phyloP scores from a whole-genome alignment of 1,140 invertebrate genomes.

The Babylonia areolata region DNA sequence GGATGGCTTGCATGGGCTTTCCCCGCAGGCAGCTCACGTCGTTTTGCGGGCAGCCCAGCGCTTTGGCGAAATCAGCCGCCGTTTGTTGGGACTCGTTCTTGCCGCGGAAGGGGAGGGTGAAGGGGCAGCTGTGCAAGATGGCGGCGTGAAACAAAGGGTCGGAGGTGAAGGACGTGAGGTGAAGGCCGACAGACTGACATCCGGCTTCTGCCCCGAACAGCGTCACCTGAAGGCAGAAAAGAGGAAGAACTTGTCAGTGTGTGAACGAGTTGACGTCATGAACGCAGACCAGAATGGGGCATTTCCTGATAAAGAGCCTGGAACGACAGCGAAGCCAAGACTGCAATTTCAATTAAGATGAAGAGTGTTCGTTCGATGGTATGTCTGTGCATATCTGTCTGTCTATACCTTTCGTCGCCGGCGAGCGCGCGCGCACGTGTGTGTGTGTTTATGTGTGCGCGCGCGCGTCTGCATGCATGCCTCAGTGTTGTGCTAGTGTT shows the following conservation, averaged over 20 bases:
- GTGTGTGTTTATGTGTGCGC: background rate
- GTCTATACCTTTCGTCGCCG: background rate
- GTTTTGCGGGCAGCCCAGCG: conserved; percentile 27
- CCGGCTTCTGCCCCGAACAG: conserved; percentile 53
- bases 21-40: conserved; percentile 33
- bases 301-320: no score
- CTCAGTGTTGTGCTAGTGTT: no score
- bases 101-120: conserved; percentile 31
- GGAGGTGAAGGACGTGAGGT: conserved; percentile 39
- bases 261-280: no score
- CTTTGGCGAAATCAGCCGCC: conserved; percentile 15
- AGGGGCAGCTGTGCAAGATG: conserved; percentile 45
- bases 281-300: no score
- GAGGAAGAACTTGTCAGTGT: no score
- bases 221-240: conserved; percentile 42
- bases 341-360: no score
- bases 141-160: conserved; percentile 30
- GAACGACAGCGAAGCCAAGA: no score
- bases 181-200: conserved; percentile 40
- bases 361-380: background rate
- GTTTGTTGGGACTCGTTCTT: conserved; percentile 19
- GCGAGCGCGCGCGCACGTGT: background rate
- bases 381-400: background rate
- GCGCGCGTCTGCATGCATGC: background rate
- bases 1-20: conserved; percentile 25